These are phyloP conservation scores for Leptonema lineaticorne DNA, from an alignment of 1,140 invertebrate genomes.

Conservation along the genomic window DNA sequence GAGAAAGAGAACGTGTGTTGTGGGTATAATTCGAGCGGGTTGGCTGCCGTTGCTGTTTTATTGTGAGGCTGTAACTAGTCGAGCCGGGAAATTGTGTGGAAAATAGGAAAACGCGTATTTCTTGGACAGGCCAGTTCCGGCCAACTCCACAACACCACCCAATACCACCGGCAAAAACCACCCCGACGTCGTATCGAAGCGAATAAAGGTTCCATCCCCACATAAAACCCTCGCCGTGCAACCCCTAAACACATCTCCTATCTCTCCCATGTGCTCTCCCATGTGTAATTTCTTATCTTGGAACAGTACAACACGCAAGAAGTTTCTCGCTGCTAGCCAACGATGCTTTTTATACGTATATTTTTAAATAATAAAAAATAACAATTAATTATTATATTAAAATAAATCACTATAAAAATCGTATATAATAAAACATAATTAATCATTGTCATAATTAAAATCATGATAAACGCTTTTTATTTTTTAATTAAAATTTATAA, in stretches of 20 bases:
- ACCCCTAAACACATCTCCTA: constrained; percentile 15
- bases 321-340: neutral
- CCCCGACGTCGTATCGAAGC: no score
- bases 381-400: neutral
- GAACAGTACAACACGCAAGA: constrained; percentile 19
- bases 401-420: no score
- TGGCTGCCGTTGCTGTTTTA: constrained; percentile 28
- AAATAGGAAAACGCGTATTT: constrained; percentile 39
- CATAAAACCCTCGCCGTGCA: neutral
- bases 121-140: constrained; percentile 27
- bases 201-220: neutral
- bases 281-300: constrained; percentile 31
- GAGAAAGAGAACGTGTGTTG: no score
- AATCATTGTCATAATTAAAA: no score
- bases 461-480: no score
- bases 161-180: neutral
- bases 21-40: constrained; percentile 4
- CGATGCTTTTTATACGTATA: no score
- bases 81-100: constrained; percentile 41
- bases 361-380: no score
- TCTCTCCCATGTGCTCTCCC: constrained; percentile 23
- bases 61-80: constrained; percentile 40
- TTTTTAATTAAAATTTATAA: no score
- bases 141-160: neutral
- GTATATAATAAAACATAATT: no score